Percentiles rank a stretch among this genome's conserved stretches.
These are phyloP conservation scores for Helicolenus hilgendorfi DNA, from an alignment of 2,797 vertebrate species.

Conservation along the genomic window DNA sequence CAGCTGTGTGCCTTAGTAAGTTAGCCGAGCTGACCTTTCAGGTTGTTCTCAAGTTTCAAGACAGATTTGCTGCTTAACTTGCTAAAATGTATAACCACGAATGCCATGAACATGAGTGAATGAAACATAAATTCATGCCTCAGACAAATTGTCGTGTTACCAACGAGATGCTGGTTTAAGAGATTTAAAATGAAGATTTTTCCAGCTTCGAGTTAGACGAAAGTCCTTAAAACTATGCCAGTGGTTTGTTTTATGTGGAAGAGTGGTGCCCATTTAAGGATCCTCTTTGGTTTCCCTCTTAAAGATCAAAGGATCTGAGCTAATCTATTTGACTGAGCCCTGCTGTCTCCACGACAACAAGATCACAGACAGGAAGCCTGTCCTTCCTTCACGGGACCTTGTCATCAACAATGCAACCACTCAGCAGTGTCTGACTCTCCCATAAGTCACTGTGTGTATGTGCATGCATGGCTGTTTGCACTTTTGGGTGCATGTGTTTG, in stretches of 20 bases:
- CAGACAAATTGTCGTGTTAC: slow-evolving; percentile 28
- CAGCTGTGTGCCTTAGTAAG: too few species aligned
- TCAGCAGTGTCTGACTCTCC: slow-evolving; percentile 70
- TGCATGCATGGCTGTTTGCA: slow-evolving; percentile 37
- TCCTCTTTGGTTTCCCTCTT: slow-evolving; percentile 78
- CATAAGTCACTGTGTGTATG: slow-evolving; percentile 49
- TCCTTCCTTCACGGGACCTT: slow-evolving; percentile 79
- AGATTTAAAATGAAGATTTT: slow-evolving; percentile 43
- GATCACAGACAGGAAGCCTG: slow-evolving; percentile 83
- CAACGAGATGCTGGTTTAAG: slow-evolving; percentile 39
- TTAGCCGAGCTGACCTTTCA: too few species aligned
- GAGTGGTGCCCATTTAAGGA: slow-evolving; percentile 71
- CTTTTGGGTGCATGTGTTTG: slow-evolving; percentile 36
- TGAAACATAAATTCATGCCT: background rate
- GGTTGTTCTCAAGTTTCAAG: too few species aligned
- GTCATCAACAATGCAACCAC: slow-evolving; percentile 80
- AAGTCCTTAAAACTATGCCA: slow-evolving; percentile 63
- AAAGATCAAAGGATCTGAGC: slow-evolving; percentile 78
- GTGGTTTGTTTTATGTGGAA: slow-evolving; percentile 83
- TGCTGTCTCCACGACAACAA: slow-evolving; percentile 80
- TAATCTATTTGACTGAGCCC: slow-evolving; percentile 77
- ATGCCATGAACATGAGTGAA: too few species aligned
- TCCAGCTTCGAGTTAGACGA: slow-evolving; percentile 40
- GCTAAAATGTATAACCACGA: too few species aligned
- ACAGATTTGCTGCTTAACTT: too few species aligned